These are phyloP conservation scores for Hucho hucho DNA, from an alignment of 2,113 vertebrate genomes.

Conservation along the genomic window DNA sequence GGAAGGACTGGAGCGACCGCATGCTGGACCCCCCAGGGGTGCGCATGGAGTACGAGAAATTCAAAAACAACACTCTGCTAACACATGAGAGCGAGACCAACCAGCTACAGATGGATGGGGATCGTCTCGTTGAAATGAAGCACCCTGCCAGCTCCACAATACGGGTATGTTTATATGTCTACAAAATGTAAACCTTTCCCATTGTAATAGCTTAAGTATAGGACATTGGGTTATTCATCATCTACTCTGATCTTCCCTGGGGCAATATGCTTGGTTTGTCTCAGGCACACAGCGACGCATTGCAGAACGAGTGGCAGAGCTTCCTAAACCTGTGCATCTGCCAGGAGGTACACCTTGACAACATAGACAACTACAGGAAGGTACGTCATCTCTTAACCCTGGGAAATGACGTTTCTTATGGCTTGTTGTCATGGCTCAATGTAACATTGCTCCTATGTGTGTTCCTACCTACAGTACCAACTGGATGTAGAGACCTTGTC, in stretches of 20 bases:
- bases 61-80: conserved; percentile 83
- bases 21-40: conserved; percentile 74
- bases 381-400: conserved; percentile 59
- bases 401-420: not conserved
- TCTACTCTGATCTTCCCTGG: not conserved
- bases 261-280: not conserved
- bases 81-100: conserved; percentile 82
- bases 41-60: conserved; percentile 87
- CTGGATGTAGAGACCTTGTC: conserved; percentile 71
- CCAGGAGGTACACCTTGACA: conserved; percentile 88
- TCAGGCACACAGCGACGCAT: conserved; percentile 81
- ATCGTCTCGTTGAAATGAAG: conserved; percentile 74
- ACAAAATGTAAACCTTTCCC: not conserved
- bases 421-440: not conserved
- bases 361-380: conserved; percentile 83
- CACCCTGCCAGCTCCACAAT: conserved; percentile 84
- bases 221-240: not conserved
- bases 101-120: conserved; percentile 80
- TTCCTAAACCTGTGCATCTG: conserved; percentile 93
- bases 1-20: conserved; percentile 92
- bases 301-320: conserved; percentile 87
- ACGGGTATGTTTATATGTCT: conserved; percentile 64
- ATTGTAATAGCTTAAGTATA: not conserved
- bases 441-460: not conserved
- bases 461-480: conserved; percentile 29